Evolutionary conservation across 1,140 invertebrate species (phyloP).

Genomic region (Drosophila mayri): DNA sequence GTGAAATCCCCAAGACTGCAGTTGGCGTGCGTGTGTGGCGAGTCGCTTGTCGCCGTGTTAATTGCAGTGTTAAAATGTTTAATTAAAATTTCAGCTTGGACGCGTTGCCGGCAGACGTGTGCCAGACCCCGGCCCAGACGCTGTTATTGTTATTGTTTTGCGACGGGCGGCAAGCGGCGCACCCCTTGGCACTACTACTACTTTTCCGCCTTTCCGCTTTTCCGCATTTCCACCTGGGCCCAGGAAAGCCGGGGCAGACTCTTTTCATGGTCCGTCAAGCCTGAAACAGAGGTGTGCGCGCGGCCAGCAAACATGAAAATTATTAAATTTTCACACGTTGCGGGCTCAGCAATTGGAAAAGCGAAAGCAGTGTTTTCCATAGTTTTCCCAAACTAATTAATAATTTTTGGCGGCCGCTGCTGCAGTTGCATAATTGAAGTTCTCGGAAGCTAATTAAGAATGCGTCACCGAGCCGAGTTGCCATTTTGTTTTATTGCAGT

Average conservation of each 20-base stretch:
- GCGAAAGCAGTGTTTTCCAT: conserved; percentile 23
- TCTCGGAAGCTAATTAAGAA: conserved; percentile 38
- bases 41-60: conserved; percentile 52
- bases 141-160: conserved; percentile 44
- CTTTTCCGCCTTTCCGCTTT: conserved; percentile 21
- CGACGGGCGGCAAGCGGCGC: conserved; percentile 16
- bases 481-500: conserved; percentile 43
- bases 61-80: conserved; percentile 82
- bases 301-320: conserved; percentile 61
- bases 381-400: conserved; percentile 46
- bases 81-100: conserved; percentile 78
- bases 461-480: conserved; percentile 35
- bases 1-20: conserved; percentile 28
- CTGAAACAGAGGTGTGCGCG: conserved; percentile 44
- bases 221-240: conserved; percentile 51
- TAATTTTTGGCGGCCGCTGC: conserved; percentile 24
- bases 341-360: conserved; percentile 35
- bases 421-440: conserved; percentile 30
- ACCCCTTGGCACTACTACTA: conserved; percentile 19
- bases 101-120: conserved; percentile 47
- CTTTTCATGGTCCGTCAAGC: conserved; percentile 79
- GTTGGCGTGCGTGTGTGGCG: conserved; percentile 24
- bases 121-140: conserved; percentile 46
- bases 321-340: conserved; percentile 73
- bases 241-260: conserved; percentile 30